Evolutionary conservation across 1,140 invertebrate genomes (phyloP).

Genomic region (Condylostylus longicornis): DNA sequence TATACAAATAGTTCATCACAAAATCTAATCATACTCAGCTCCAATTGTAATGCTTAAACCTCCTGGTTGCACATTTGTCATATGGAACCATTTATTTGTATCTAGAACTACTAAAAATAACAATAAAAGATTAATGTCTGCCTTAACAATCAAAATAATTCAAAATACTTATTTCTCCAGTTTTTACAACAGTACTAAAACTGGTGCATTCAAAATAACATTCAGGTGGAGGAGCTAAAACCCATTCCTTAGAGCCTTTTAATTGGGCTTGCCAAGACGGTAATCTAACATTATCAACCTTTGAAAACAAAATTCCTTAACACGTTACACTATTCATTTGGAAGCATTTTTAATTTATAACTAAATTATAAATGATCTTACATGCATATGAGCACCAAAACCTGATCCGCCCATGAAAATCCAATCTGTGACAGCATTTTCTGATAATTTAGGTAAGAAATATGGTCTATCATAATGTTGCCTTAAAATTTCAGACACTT

Average conservation of each 20-base stretch:
- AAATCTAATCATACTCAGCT: conserved; percentile 76
- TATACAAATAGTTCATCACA: no score
- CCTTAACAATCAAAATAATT: not conserved
- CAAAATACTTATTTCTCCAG: conserved; percentile 75
- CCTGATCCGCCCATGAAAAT: conserved; percentile 92
- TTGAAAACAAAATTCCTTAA: conserved; percentile 11
- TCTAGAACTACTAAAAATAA: conserved; percentile 81
- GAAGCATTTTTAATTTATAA: not conserved
- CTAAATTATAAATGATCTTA: conserved; percentile 31
- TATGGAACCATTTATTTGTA: conserved; percentile 91
- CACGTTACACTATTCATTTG: not conserved
- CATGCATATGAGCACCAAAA: conserved; percentile 86
- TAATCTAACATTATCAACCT: conserved; percentile 81
- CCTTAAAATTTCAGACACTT: conserved; percentile 56
- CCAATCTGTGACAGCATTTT: conserved; percentile 81
- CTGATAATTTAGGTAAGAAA: conserved; percentile 69
- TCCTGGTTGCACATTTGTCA: conserved; percentile 68
- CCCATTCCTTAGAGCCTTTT: conserved; percentile 70
- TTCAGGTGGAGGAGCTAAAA: conserved; percentile 73
- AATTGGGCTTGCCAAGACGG: conserved; percentile 94
- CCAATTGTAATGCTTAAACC: conserved; percentile 91
- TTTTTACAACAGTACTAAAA: conserved; percentile 54
- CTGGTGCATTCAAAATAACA: conserved; percentile 60
- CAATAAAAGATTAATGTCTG: not conserved
- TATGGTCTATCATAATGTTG: conserved; percentile 71